phyloP scores from a whole-genome alignment of 2,113 vertebrate genomes.

The Parotia lawesii region DNA sequence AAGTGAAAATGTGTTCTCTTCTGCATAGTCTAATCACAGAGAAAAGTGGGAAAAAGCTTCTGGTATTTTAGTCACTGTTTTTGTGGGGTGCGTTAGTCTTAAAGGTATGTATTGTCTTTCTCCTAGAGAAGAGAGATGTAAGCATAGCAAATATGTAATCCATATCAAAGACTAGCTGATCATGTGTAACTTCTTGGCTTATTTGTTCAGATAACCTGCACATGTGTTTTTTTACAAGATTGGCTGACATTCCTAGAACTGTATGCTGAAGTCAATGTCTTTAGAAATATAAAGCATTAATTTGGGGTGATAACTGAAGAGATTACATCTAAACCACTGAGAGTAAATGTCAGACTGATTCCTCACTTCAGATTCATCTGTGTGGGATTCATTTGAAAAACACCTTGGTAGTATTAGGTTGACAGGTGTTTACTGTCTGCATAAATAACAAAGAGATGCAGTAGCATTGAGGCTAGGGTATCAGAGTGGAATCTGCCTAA shows the following conservation, averaged over 20 bases:
- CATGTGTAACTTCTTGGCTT: background rate
- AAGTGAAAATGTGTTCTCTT: background rate
- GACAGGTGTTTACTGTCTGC: background rate
- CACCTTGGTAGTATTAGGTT: background rate
- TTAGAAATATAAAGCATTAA: background rate
- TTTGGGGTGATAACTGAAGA: background rate
- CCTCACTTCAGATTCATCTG: background rate
- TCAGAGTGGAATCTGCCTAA: background rate
- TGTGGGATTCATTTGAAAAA: background rate
- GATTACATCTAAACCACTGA: background rate
- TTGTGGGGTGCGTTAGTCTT: background rate
- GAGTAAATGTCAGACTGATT: background rate
- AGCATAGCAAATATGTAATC: background rate
- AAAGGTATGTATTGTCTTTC: background rate
- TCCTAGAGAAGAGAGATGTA: background rate
- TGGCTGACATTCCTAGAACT: background rate
- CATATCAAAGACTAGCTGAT: background rate
- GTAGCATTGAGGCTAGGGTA: background rate
- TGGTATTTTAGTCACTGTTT: background rate
- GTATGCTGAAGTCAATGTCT: background rate
- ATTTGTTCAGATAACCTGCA: background rate
- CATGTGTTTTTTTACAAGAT: background rate
- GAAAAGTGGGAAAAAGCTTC: background rate
- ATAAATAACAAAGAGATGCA: background rate
- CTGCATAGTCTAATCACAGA: background rate